phyloP scores from a whole-genome alignment of 2,113 vertebrate genomes.

The Erythrolamprus reginae region DNA sequence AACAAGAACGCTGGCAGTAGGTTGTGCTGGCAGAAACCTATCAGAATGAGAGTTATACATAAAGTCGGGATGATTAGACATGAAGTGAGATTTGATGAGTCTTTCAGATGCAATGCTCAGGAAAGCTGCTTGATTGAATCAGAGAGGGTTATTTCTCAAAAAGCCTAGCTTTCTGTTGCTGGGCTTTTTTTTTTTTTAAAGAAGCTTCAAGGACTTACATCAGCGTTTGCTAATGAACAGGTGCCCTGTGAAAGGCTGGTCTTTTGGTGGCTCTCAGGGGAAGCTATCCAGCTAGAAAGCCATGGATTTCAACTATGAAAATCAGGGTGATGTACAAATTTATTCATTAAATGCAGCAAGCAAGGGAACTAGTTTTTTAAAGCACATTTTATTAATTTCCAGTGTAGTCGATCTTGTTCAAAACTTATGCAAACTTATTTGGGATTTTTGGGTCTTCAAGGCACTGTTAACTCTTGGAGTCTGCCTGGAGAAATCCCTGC shows the following conservation, averaged over 20 bases:
- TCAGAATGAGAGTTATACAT: neutral
- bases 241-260: slow-evolving; percentile 8
- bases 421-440: neutral
- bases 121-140: neutral
- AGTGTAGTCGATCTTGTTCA: neutral
- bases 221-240: neutral
- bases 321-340: neutral
- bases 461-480: neutral
- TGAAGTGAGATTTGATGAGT: neutral
- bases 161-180: neutral
- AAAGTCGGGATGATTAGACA: neutral
- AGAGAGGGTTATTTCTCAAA: neutral
- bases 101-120: neutral
- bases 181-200: neutral
- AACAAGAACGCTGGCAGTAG: neutral
- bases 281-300: neutral
- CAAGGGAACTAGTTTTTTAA: neutral
- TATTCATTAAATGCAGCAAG: neutral
- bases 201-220: neutral
- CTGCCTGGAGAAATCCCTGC: neutral
- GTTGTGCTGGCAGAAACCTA: neutral
- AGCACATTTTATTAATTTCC: neutral
- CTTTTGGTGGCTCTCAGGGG: neutral
- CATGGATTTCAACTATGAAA: neutral
- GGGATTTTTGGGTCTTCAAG: neutral